Evolutionary conservation across 2,888 invertebrate genomes (phyloP), one percentile per base, ranked within the genome.

Genomic region (Tenthredo amoena): DNA sequence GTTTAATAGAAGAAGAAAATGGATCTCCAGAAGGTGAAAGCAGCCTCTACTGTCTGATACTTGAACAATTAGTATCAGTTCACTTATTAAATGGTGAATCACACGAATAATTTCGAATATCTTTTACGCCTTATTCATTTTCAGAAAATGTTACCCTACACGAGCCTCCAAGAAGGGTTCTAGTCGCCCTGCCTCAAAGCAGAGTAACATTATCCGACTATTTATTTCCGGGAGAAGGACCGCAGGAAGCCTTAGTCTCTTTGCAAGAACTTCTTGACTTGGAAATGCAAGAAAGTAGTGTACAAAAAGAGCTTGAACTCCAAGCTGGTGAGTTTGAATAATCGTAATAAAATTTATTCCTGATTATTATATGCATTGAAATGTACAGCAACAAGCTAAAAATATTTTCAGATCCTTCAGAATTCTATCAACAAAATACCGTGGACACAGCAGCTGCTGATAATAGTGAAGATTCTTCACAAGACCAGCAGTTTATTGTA

Each of bases 211-310:
- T 98, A 55, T 98, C 97, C 83, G 98, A 99, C 93, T 99, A 99
- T 92, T 94, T 98, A 84, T 99, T 98, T 92, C 98, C 98, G 37
- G 98, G 98, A 0, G 98, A 99, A 94, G 97, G 97, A 0, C 96
- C 97, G 0, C 96, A 96, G 12, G 98, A 98, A 90, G 97, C 97
- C 0, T 94, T 97, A 68, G 95, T 96, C 62, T 97, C 98, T 1
- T 96, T 98, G 7, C 95, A 97, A 89, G 98, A 98, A 92, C 94
- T 98, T 84, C 94, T 98, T 18, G 98, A 97, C 92, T 94, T 98
- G 72, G 95, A 96, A 88, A 95, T 98, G 83, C 95, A 95, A 18
- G 96, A 96, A 89, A 95, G 95, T 9, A 95, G 96, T 88, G 96
- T 97, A 15, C 95, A 97, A 76, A 95, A 96, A 87, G 96, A 97